phyloP scores from a whole-genome alignment of 2,888 invertebrate genomes.

The Eurytoma californica region DNA sequence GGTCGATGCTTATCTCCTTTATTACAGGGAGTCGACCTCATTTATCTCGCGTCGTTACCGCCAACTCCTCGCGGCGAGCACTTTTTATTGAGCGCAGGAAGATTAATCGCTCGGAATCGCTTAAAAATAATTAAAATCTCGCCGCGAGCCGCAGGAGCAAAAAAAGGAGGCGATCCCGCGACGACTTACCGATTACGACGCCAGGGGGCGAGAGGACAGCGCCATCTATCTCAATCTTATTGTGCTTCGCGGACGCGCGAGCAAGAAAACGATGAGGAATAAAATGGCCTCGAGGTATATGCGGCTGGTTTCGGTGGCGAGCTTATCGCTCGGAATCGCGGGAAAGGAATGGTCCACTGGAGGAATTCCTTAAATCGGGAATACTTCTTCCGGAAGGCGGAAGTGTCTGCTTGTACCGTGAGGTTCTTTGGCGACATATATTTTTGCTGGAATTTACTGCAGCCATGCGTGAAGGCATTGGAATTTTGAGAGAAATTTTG shows the following conservation, averaged over 20 bases:
- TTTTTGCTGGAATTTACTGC: too few relatives aligned
- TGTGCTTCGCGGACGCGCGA: background rate
- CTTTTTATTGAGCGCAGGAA: conserved; percentile 23
- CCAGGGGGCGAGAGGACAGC: background rate
- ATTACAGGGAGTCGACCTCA: conserved; percentile 16
- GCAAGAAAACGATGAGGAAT: background rate
- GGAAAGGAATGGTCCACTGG: conserved; percentile 19
- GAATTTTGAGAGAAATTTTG: too few relatives aligned
- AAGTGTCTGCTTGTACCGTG: too few relatives aligned
- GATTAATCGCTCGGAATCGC: conserved; percentile 39
- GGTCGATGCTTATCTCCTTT: conserved; percentile 45
- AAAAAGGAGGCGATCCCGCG: background rate
- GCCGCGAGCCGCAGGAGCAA: background rate
- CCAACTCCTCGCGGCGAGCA: background rate
- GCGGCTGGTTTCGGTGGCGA: background rate
- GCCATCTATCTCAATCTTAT: conserved; percentile 41
- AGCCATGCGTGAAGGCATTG: too few relatives aligned
- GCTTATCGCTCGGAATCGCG: conserved; percentile 28
- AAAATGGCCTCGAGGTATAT: conserved; percentile 22
- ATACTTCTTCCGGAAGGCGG: background rate
- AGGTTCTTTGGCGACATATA: too few relatives aligned
- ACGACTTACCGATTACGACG: too few relatives aligned
- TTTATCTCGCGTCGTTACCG: background rate
- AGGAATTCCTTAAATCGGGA: conserved; percentile 25
- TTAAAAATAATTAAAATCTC: conserved; percentile 42